Percentiles rank a stretch among this genome's conserved stretches.
Conservation (phyloP, 2,797 vertebrate genomes). For the Kryptolebias ocellatus region DNA sequence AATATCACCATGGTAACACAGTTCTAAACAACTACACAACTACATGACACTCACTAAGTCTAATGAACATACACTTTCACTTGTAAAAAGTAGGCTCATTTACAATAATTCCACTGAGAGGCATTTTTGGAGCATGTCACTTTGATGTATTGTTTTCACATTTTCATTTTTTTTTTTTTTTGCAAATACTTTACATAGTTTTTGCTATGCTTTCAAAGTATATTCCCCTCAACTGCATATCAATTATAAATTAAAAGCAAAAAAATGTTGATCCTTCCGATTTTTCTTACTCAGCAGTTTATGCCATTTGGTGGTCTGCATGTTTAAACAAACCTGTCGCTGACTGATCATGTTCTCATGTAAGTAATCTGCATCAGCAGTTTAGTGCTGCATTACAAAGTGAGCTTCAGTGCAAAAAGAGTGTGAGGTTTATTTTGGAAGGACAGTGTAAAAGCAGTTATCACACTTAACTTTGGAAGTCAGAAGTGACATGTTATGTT, state of each 20-base stretch:
- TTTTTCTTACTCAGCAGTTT: slow-evolving; percentile 27
- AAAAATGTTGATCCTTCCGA: background rate
- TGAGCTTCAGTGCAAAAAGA: no score
- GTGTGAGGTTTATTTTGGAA: no score
- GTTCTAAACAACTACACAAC: background rate
- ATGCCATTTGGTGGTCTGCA: slow-evolving; percentile 36
- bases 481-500: no score
- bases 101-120: background rate
- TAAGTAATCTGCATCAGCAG: no score
- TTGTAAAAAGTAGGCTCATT: background rate
- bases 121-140: background rate
- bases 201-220: background rate
- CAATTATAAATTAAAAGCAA: background rate
- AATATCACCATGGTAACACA: background rate
- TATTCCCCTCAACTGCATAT: background rate
- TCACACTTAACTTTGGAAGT: no score
- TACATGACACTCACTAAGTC: background rate
- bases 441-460: no score
- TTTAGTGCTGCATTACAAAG: no score
- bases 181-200: no score
- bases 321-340: slow-evolving; percentile 20
- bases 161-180: background rate
- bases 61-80: background rate
- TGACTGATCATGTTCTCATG: slow-evolving; percentile 35
- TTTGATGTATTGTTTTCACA: background rate